These are phyloP conservation scores for Trimorus sp. DNA, from an alignment of 2,888 invertebrate species.

Conservation along the genomic window DNA sequence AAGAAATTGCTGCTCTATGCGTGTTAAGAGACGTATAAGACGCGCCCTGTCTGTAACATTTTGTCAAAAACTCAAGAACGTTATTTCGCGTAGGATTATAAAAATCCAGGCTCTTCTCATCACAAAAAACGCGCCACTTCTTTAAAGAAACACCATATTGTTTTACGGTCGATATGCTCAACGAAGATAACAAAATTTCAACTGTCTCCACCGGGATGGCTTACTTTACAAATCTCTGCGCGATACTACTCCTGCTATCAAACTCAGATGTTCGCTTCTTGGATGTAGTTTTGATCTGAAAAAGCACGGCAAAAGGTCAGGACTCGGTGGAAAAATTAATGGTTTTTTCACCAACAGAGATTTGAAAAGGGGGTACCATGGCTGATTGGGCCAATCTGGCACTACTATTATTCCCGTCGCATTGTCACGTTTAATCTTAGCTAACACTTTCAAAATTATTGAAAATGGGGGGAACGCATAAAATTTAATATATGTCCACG, in stretches of 20 bases:
- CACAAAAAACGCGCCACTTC: conserved; percentile 16
- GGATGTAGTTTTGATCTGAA: conserved; percentile 37
- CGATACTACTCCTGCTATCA: conserved; percentile 52
- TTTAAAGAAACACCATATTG: conserved; percentile 11
- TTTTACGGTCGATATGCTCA: too few relatives aligned
- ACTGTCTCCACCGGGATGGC: too few relatives aligned
- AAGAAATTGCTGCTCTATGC: conserved; percentile 28
- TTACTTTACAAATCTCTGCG: too few relatives aligned
- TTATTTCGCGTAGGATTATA: background rate
- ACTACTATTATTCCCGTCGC: conserved; percentile 45
- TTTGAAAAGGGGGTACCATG: too few relatives aligned
- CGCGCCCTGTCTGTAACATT: background rate
- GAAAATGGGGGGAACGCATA: conserved; percentile 69
- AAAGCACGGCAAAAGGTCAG: background rate
- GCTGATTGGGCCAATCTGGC: conserved; percentile 47
- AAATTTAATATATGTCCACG: conserved; percentile 56
- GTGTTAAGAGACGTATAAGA: conserved; percentile 41
- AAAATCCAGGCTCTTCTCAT: conserved; percentile 16
- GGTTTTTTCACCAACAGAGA: conserved; percentile 17
- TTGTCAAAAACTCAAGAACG: conserved; percentile 11
- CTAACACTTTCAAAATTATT: too few relatives aligned
- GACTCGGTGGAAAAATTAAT: conserved; percentile 33
- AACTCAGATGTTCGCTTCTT: conserved; percentile 17
- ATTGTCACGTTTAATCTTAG: conserved; percentile 58
- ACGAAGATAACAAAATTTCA: too few relatives aligned